These are phyloP conservation scores for Melipona bicolor DNA, from an alignment of 2,888 invertebrate genomes.

Conservation along the genomic window DNA sequence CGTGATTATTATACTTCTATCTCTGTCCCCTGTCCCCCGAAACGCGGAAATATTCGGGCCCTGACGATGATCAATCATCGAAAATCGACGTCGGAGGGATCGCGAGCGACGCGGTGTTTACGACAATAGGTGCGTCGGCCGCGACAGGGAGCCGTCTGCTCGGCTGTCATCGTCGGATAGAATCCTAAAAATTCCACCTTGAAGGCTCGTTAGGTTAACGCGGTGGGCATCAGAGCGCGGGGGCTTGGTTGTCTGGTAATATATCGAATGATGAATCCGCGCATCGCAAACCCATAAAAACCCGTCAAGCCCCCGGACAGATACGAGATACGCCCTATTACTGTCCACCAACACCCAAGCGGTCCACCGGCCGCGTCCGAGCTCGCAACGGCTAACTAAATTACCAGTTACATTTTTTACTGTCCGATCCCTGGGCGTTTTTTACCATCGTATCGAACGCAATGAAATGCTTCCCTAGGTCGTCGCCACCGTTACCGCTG, in stretches of 20 bases:
- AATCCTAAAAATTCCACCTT: constrained; percentile 73
- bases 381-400: constrained; percentile 83
- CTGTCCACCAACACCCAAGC: constrained; percentile 79
- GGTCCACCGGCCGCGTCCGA: constrained; percentile 69
- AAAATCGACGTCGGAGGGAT: neutral
- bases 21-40: too few relatives aligned
- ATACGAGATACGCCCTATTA: constrained; percentile 84
- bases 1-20: neutral
- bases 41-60: neutral
- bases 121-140: constrained; percentile 11
- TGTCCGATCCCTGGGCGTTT: constrained; percentile 81
- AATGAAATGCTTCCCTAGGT: constrained; percentile 80
- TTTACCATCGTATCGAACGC: constrained; percentile 81
- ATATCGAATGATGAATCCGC: constrained; percentile 83
- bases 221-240: constrained; percentile 76
- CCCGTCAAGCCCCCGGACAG: constrained; percentile 82
- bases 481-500: constrained; percentile 56
- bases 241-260: constrained; percentile 73
- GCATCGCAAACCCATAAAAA: constrained; percentile 83
- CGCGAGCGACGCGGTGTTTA: neutral
- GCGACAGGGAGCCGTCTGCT: constrained; percentile 21
- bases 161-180: constrained; percentile 20
- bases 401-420: constrained; percentile 84
- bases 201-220: constrained; percentile 78
- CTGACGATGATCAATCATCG: constrained; percentile 13